These are phyloP conservation scores for Pongo abelii DNA, from an alignment of 2,113 vertebrate genomes.

Conservation along the genomic window DNA sequence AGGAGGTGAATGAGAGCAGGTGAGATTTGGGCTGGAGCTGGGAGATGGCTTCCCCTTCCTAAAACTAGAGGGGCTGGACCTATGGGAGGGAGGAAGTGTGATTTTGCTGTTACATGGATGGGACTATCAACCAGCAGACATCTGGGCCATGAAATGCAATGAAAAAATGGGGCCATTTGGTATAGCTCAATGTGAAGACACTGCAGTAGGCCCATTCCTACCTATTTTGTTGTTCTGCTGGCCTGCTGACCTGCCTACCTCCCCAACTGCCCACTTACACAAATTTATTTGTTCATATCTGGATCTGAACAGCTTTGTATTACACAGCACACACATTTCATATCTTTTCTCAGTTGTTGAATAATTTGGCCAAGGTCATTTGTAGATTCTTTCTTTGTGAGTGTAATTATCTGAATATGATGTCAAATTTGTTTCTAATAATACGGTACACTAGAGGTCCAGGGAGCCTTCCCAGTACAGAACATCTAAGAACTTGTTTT, in stretches of 20 bases:
- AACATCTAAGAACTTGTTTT: neutral
- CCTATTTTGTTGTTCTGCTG: neutral
- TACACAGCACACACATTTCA: neutral
- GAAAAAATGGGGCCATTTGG: neutral
- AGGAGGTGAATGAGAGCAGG: neutral
- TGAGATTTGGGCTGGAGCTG: neutral
- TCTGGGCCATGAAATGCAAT: neutral
- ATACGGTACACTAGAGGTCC: neutral
- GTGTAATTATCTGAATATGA: neutral
- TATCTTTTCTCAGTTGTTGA: neutral
- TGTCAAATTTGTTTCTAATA: conserved; percentile 5
- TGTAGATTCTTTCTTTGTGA: neutral
- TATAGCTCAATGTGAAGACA: neutral
- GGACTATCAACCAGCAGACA: neutral
- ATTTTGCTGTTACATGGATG: neutral
- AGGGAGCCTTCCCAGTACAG: neutral
- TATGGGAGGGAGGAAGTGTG: neutral
- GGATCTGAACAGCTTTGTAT: neutral
- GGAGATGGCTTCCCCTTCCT: neutral
- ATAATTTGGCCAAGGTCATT: neutral
- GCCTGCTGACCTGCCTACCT: neutral
- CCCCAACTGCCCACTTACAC: neutral
- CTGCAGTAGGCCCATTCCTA: neutral
- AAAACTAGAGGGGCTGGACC: neutral
- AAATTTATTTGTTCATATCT: neutral